These are phyloP conservation scores for Rhyzopertha dominica DNA, from an alignment of 1,140 invertebrate species.

Conservation along the genomic window DNA sequence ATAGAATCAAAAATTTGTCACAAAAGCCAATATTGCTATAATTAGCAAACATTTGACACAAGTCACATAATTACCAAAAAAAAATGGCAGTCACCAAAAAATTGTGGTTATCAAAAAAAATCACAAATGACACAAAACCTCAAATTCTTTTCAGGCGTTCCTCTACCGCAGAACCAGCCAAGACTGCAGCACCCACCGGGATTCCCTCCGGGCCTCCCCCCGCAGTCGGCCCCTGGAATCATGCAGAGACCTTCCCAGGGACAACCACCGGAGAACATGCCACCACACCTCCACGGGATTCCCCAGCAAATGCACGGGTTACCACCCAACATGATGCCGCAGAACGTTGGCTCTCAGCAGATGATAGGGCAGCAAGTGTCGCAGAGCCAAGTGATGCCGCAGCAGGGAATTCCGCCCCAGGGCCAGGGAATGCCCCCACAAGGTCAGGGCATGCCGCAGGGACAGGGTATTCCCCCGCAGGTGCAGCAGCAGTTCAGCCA, in stretches of 20 bases:
- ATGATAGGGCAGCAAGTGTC: slow-evolving; percentile 23
- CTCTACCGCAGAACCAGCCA: slow-evolving; percentile 8
- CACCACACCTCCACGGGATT: slow-evolving; percentile 11
- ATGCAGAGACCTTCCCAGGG: slow-evolving; percentile 22
- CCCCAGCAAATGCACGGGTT: slow-evolving; percentile 4
- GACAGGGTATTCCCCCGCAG: slow-evolving; percentile 34
- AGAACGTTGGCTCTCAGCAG: too few species aligned
- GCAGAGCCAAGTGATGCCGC: slow-evolving; percentile 5
- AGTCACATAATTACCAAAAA: too few species aligned
- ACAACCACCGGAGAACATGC: slow-evolving; percentile 18
- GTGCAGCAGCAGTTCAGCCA: slow-evolving; percentile 40
- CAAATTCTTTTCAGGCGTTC: slow-evolving; percentile 25
- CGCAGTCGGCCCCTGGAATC: slow-evolving; percentile 13
- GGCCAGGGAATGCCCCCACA: slow-evolving; percentile 20
- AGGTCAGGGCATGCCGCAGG: slow-evolving; percentile 14
- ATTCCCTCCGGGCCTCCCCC: slow-evolving; percentile 19
- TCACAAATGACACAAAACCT: too few species aligned
- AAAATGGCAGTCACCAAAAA: too few species aligned
- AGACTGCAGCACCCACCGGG: slow-evolving; percentile 1
- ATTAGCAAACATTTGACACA: too few species aligned
- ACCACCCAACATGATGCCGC: slow-evolving; percentile 3
- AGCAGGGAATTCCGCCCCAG: slow-evolving; percentile 26
- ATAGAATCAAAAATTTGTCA: too few species aligned
- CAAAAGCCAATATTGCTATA: too few species aligned
- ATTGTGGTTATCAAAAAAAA: too few species aligned